Evolutionary conservation across 1,140 invertebrate genomes (phyloP).

Genomic region (Polypedilum vanderplanki): DNA sequence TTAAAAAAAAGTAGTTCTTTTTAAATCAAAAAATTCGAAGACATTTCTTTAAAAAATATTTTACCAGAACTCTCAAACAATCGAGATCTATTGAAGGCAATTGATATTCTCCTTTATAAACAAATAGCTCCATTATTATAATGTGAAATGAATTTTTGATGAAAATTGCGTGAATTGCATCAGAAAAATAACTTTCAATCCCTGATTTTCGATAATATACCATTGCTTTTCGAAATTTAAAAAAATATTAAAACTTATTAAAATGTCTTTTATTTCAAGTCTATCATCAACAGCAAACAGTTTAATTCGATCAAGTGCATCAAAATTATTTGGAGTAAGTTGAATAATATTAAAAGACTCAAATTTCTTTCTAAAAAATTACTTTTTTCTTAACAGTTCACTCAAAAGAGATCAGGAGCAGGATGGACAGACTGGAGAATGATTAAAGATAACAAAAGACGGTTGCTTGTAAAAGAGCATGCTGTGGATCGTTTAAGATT

Average conservation of each 20-base stretch:
- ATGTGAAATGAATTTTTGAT: neutral
- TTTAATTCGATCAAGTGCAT: neutral
- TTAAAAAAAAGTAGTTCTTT: conserved; percentile 46
- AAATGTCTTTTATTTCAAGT: neutral
- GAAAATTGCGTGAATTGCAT: neutral
- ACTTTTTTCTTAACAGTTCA: conserved; percentile 34
- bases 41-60: conserved; percentile 34
- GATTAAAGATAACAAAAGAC: conserved; percentile 73
- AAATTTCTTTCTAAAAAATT: neutral
- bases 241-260: neutral
- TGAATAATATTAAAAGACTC: neutral
- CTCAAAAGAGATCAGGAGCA: conserved; percentile 30
- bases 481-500: conserved; percentile 63
- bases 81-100: conserved; percentile 71
- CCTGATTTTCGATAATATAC: neutral
- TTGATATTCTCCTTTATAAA: conserved; percentile 79
- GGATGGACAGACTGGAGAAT: conserved; percentile 59
- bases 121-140: conserved; percentile 53
- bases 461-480: conserved; percentile 63
- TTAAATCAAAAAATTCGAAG: conserved; percentile 33
- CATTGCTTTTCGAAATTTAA: neutral
- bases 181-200: neutral
- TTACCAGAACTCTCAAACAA: conserved; percentile 72
- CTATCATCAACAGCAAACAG: neutral
- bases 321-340: conserved; percentile 10